Percentiles rank a stretch among this genome's conserved stretches.
phyloP scores from a whole-genome alignment of 92 coral and sea anemone genomes.

The Palythoa caribaeorum region DNA sequence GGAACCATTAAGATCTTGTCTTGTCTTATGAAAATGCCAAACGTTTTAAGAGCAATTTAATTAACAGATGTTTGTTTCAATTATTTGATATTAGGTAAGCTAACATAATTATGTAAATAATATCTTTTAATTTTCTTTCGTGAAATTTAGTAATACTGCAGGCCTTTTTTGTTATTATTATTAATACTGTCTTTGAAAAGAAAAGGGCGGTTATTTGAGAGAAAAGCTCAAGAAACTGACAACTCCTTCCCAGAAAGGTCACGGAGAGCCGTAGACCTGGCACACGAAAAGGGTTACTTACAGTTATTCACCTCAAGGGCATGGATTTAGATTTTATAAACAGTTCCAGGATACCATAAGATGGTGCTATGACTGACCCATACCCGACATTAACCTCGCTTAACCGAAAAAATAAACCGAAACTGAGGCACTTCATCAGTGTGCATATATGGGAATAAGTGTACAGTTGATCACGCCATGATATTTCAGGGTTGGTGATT shows the following conservation, averaged over 20 bases:
- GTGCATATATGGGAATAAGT: conserved; percentile 34
- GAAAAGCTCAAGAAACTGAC: not conserved
- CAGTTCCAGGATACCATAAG: conserved; percentile 47
- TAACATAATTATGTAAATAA: too few relatives aligned
- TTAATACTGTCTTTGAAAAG: not conserved
- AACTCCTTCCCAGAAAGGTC: conserved; percentile 24
- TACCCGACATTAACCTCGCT: not conserved
- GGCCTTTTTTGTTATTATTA: too few relatives aligned
- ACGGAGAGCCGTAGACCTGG: conserved; percentile 45
- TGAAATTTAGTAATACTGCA: too few relatives aligned
- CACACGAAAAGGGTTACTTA: conserved; percentile 47
- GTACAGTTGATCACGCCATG: conserved; percentile 49
- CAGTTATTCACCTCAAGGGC: conserved; percentile 39
- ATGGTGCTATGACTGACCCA: conserved; percentile 21
- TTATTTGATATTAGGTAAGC: too few relatives aligned
- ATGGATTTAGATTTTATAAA: conserved; percentile 34
- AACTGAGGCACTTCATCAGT: conserved; percentile 12
- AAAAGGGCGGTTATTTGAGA: not conserved
- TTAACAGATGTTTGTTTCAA: too few relatives aligned
- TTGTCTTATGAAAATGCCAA: too few relatives aligned
- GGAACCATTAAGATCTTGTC: too few relatives aligned
- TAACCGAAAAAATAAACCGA: too few relatives aligned
- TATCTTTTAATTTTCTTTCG: too few relatives aligned
- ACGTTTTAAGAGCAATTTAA: too few relatives aligned
- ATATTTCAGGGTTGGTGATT: not conserved